Base-by-base conservation (phyloP, 2,888 invertebrate genomes). In the Synanthedon andrenaeformis region DNA sequence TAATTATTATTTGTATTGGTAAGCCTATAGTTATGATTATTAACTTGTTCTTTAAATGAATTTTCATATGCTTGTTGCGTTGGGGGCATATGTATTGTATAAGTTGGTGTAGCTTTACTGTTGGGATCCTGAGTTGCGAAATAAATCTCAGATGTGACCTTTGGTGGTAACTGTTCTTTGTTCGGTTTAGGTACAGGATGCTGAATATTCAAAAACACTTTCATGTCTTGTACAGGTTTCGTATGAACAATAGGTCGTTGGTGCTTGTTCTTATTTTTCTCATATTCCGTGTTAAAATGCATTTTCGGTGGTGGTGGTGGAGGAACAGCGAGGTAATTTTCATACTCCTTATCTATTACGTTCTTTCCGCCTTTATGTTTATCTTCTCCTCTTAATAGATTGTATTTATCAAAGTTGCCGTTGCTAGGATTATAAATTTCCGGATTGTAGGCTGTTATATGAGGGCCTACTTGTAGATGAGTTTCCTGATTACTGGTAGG, bases 61-160 rank as follows among this genome's bases (percentile, higher is more conserved):
- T 69, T 72, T 49, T 63, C 63, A 51, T 70, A 69, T 3, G 62
- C 58, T 14, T 67, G 59, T 11, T 69, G 62, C 35, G 67, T 59
- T 41, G 74, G 72, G 51, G 83, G 83, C 56, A 88, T 76, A 45
- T 81, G 80, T 52, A 88, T 72, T 12, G 82, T 86, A 59, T 83
- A 87, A 1, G 82, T 81, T 42, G 83, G 74, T 53, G 79, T 75
- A 3, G 80, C 79, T 48, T 80, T 76, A 55, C 67, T 77, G 54
- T 73, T 78, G 51, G 82, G 77, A 53, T 76, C 67, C 64, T 87
- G 85, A 42, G 87, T 75, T 52, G 88, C 88, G 58, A 81, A 88
- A 59, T 88, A 88, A 55, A 88, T 78, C 66, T 88, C 88, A 23
- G 88, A 88, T 8, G 88, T 88, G 12, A 88, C 79, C 70, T 86